A percentile compares a stretch with the other conserved stretches of the same genome.
Evolutionary conservation across 2,113 vertebrate genomes (phyloP).

Genomic region (Sebastes schlegelii): DNA sequence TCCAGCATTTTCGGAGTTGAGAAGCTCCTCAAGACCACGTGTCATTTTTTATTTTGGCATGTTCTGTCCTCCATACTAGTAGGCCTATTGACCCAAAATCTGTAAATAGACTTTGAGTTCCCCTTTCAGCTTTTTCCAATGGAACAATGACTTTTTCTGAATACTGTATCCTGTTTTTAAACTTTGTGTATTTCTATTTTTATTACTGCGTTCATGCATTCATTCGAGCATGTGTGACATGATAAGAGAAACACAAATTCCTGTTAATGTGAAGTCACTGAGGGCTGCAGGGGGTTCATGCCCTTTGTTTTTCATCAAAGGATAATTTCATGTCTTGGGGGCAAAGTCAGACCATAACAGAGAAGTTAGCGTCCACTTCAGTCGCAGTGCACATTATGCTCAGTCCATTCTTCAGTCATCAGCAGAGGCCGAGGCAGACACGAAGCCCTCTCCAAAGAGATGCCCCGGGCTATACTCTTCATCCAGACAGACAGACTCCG

Average conservation of each 20-base stretch:
- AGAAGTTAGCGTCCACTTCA: conserved; percentile 39
- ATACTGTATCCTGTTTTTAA: background rate
- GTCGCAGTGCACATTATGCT: conserved; percentile 34
- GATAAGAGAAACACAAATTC: conserved; percentile 57
- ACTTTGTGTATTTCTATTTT: background rate
- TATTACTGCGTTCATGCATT: background rate
- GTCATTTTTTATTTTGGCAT: too few relatives aligned
- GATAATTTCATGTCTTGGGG: conserved; percentile 27
- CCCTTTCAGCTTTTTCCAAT: background rate
- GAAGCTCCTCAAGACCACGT: too few relatives aligned
- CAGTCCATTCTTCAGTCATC: conserved; percentile 50
- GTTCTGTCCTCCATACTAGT: too few relatives aligned
- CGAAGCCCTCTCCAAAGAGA: conserved; percentile 53
- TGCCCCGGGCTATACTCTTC: conserved; percentile 64
- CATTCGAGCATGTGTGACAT: conserved; percentile 25
- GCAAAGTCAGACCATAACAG: conserved; percentile 26
- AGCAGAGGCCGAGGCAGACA: conserved; percentile 28
- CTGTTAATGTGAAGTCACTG: conserved; percentile 16
- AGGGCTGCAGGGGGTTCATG: background rate
- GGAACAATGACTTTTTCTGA: background rate
- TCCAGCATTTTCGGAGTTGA: too few relatives aligned
- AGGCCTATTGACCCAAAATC: too few relatives aligned
- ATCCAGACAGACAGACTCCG: conserved; percentile 53
- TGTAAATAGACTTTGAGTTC: background rate
- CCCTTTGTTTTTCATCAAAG: conserved; percentile 35